These are phyloP conservation scores for Zosterops japonicus DNA, from an alignment of 2,113 vertebrate species.

Conservation along the genomic window DNA sequence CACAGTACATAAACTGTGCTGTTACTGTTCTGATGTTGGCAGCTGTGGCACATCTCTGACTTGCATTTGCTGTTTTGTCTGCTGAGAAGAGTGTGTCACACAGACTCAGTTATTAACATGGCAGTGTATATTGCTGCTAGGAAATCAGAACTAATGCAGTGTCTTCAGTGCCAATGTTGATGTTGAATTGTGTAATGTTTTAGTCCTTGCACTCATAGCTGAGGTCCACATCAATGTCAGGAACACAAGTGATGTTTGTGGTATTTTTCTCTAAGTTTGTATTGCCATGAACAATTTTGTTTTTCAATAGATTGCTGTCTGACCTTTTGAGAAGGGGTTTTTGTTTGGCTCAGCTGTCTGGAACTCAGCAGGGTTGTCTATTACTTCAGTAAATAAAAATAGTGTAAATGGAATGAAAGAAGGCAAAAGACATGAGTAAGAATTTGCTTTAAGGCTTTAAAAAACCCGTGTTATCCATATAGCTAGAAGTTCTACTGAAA, in stretches of 20 bases:
- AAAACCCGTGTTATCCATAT: neutral
- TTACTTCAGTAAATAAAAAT: neutral
- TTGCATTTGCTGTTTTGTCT: neutral
- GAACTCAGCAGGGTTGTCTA: neutral
- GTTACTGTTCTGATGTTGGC: neutral
- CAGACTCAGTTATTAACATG: neutral
- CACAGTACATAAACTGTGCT: neutral
- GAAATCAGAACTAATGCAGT: neutral
- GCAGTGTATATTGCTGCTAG: neutral
- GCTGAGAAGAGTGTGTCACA: neutral
- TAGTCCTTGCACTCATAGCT: neutral
- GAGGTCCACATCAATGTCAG: neutral
- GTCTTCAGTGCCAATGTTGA: neutral
- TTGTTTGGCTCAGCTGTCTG: neutral
- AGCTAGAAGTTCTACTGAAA: constrained; percentile 27
- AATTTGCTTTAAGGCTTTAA: neutral
- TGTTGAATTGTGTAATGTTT: neutral
- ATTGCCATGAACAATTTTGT: neutral
- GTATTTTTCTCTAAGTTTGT: neutral
- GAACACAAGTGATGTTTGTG: neutral
- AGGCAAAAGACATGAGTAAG: neutral
- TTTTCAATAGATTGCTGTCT: neutral
- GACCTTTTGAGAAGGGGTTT: neutral
- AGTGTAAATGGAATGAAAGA: neutral
- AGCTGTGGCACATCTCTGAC: constrained; percentile 11